Conservation (phyloP, 2,113 vertebrate species). For the Ictalurus furcatus region DNA sequence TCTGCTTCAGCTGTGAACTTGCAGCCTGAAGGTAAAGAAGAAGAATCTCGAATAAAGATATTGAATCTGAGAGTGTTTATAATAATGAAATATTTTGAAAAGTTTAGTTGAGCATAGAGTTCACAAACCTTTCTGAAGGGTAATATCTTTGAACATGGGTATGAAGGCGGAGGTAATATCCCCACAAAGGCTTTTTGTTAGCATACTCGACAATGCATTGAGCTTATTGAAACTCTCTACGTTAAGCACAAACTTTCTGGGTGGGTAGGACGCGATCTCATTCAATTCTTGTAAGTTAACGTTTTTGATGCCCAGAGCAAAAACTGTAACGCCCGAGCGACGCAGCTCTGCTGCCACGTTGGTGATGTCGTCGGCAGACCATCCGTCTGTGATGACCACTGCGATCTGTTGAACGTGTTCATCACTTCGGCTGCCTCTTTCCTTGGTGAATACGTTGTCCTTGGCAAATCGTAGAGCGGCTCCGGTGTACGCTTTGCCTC, state of each 20-base stretch:
- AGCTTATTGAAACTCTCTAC: constrained; percentile 74
- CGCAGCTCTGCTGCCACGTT: constrained; percentile 69
- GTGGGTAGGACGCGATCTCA: constrained; percentile 76
- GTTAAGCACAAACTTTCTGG: constrained; percentile 64
- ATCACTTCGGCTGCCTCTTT: constrained; percentile 67
- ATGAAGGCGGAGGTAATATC: constrained; percentile 58
- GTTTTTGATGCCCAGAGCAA: constrained; percentile 72
- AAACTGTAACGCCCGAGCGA: constrained; percentile 69
- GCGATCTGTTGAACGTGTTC: constrained; percentile 75
- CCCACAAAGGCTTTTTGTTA: constrained; percentile 74
- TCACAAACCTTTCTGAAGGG: constrained; percentile 38
- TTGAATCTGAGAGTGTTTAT: neutral
- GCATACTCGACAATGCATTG: constrained; percentile 58
- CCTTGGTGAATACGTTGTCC: constrained; percentile 64
- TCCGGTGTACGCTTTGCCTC: constrained; percentile 70
- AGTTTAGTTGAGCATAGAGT: neutral
- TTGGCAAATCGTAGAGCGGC: constrained; percentile 72
- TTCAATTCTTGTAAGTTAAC: constrained; percentile 59
- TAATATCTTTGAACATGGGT: neutral
- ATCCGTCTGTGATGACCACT: constrained; percentile 76
- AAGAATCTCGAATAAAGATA: neutral
- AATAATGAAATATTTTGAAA: neutral
- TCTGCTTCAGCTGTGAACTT: constrained; percentile 78
- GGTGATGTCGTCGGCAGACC: constrained; percentile 71
- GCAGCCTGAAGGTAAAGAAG: constrained; percentile 69